Evolutionary conservation across 2,888 invertebrate genomes (phyloP), one percentile per base, ranked within the genome.

Genomic region (Tetrapedia diversipes): DNA sequence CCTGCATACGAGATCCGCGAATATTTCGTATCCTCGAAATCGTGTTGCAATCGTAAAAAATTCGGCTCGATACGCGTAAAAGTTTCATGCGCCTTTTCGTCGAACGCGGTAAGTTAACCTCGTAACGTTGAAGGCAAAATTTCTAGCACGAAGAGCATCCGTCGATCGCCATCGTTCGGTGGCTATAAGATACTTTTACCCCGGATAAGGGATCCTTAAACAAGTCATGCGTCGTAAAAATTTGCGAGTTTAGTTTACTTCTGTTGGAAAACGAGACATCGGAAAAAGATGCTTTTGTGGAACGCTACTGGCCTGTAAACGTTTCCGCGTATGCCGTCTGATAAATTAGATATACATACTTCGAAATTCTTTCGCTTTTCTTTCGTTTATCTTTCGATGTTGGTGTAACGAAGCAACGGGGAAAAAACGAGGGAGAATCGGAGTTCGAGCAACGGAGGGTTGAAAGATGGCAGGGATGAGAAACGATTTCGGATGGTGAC

Each of bases 261-360:
- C 64, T 60, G n/a, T 79, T 53, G 51, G 53, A 72, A 60, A 56
- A 65, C 70, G 71, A 61, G 51, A 80, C 39, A 72, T 75, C 72
- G 63, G 51, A 51, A 8, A 8, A 56, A 19, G 72, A 82, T 73
- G 79, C 73, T 71, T 63, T 67, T 61, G 59, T 57, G 70, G 59
- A 61, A 75, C 57, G 81, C 69, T 70, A 61, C 73, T 29, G 34
- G 70, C 41, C 80, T 61, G 70, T 84, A 83, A 83, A 83, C 78
- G 71, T n/a, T n/a, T n/a, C n/a, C n/a, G n/a, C n/a, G n/a, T n/a
- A n/a, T n/a, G n/a, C n/a, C n/a, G n/a, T n/a, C n/a, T 80, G 77
- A 81, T 84, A 81, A 84, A 81, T 79, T 83, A 74, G n/a, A 66
- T 77, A 70, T 67, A n/a, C n/a, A n/a, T n/a, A n/a, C n/a, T n/a